These are phyloP conservation scores for Rhabdomys dilectus DNA, from an alignment of 2,113 vertebrate genomes.

Conservation along the genomic window DNA sequence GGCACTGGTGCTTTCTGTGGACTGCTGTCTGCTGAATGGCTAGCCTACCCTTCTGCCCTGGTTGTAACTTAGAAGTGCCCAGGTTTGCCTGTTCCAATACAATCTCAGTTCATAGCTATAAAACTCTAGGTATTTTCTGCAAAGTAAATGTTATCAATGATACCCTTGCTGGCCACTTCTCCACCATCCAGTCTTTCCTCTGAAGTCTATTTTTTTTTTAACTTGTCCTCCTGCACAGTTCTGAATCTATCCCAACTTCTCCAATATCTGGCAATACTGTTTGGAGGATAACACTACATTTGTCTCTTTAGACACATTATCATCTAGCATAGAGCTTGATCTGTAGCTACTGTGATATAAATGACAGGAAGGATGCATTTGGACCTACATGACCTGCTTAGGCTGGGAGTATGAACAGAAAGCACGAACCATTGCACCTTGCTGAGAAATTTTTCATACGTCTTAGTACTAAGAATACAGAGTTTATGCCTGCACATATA, in stretches of 20 bases:
- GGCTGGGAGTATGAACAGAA: not conserved
- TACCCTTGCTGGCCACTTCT: not conserved
- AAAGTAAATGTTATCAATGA: accelerated
- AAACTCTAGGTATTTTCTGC: not conserved
- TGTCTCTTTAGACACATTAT: not conserved
- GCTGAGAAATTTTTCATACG: not conserved
- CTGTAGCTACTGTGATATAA: not conserved
- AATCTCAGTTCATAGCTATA: not conserved
- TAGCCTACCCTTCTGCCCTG: no score
- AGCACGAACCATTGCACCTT: not conserved
- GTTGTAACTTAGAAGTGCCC: not conserved
- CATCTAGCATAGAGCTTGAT: not conserved
- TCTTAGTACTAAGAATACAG: not conserved
- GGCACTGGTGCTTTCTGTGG: not conserved
- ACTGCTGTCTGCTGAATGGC: not conserved
- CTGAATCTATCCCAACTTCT: not conserved
- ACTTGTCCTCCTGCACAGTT: not conserved
- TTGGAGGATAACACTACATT: not conserved
- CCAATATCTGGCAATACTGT: not conserved
- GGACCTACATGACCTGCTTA: not conserved
- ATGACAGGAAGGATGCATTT: not conserved
- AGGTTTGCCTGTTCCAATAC: no score
- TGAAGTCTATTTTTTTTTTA: not conserved
- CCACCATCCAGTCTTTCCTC: not conserved
- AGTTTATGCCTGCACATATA: accelerated